Evolutionary conservation across 37 sponge, comb jelly and placozoan genomes (phyloP), one percentile per base, ranked within the genome.

Genomic region (Trichoplax adhaerens): DNA sequence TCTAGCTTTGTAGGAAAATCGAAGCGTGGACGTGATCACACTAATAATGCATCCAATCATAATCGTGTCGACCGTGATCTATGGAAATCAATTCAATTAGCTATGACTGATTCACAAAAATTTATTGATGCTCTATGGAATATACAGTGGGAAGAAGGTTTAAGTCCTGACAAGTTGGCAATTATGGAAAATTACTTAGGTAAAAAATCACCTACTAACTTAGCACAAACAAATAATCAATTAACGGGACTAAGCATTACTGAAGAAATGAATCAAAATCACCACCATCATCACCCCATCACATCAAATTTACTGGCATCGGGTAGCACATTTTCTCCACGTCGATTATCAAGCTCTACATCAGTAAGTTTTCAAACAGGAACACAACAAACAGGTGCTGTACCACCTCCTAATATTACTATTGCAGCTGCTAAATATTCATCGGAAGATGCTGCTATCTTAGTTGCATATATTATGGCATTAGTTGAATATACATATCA

Each of bases 71-170:
- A 80, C 48, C 78, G 65, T 52, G 86, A 89, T 49, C 78, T 78
- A 46, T 90, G 87, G 91, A 62, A 49, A 3, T 49, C 61, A 5
- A 76, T 89, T 8, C 85, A 89, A 72, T 53, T 71, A 50, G 79
- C 86, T 46, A 83, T 90, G 12, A 84, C 86, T 48, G 91, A 90
- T 69, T 79, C 91, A 2, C 91, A 90, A 58, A 76, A 77, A 46
- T 85, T 90, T 57, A 81, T 83, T 0, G 91, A 90, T 74, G 74
- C 85, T 54, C 49, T 90, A 10, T 76, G 78, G 49, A 53, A 53
- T 46, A 50, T 90, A 10, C 70, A 80, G 5, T 90, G 91, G 91
- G 81, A 86, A 72, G 79, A 83, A 1, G 87, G 87, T 5, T 79
- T 90, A 52, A 53, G 72, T 3, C 54, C 66, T 1, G 86, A 85